Evolutionary conservation across 2,797 vertebrate genomes (phyloP).

Genomic region (Amphiprion clarkii): DNA sequence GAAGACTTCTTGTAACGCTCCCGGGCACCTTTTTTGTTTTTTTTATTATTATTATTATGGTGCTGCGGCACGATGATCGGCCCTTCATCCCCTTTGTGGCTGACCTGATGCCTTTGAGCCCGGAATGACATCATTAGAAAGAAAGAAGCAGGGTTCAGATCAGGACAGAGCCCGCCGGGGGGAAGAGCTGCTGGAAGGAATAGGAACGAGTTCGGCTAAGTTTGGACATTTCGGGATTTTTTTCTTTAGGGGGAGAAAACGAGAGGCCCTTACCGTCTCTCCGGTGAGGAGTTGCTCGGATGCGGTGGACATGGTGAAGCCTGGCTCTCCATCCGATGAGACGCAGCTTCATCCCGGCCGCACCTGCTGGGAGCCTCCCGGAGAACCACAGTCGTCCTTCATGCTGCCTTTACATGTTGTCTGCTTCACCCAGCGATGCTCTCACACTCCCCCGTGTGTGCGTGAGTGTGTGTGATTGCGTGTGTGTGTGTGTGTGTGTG

Average conservation of each 20-base stretch:
- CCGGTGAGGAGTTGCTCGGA: conserved; percentile 49
- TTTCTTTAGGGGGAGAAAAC: background rate
- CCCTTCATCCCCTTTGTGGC: conserved; percentile 53
- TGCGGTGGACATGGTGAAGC: conserved; percentile 58
- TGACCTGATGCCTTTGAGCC: conserved; percentile 71
- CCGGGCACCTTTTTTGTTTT: conserved; percentile 39
- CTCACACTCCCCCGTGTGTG: conserved; percentile 29
- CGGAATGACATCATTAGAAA: conserved; percentile 54
- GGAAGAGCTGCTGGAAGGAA: background rate
- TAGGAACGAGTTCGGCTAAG: conserved; percentile 53
- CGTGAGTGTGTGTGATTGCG: background rate
- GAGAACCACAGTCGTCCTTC: conserved; percentile 53
- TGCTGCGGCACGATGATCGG: conserved; percentile 69
- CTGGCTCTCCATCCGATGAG: background rate
- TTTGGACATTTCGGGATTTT: conserved; percentile 46
- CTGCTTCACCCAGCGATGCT: conserved; percentile 53
- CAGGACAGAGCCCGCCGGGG: conserved; percentile 5
- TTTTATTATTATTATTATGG: conserved; percentile 60
- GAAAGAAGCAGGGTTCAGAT: conserved; percentile 30
- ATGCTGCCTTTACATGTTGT: conserved; percentile 61
- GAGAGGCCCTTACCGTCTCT: conserved; percentile 74
- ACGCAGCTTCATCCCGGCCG: conserved; percentile 43
- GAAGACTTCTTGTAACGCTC: conserved; percentile 59
- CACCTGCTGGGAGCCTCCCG: conserved; percentile 60
- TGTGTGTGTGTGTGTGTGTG: conserved; percentile 25